phyloP scores from a whole-genome alignment of 2,888 invertebrate species.

The Leptinotarsa rubiginosa region DNA sequence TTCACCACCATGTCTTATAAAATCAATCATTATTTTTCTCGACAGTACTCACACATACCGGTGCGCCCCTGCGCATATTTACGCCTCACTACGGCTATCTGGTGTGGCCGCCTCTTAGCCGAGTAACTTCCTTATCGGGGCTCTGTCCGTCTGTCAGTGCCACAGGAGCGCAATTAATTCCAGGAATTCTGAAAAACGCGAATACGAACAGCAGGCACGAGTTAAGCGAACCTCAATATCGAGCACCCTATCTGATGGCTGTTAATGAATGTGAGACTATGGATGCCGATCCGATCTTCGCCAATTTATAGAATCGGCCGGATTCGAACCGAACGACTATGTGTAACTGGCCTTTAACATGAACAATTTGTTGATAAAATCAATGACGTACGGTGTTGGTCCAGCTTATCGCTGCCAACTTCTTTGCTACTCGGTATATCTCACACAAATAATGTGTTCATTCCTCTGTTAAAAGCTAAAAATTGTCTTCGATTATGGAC shows the following conservation, averaged over 20 bases:
- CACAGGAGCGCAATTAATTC: constrained; percentile 53
- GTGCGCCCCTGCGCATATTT: constrained; percentile 26
- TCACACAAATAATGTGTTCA: constrained; percentile 26
- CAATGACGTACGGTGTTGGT: constrained; percentile 45
- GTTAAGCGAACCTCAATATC: constrained; percentile 51
- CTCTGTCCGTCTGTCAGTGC: constrained; percentile 35
- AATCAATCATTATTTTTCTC: not conserved
- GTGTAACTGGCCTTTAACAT: constrained; percentile 60
- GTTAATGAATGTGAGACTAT: constrained; percentile 63
- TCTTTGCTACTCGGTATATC: constrained; percentile 17
- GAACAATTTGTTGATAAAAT: constrained; percentile 60
- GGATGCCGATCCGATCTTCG: constrained; percentile 56
- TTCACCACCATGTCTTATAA: not conserved
- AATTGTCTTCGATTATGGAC: too few species aligned
- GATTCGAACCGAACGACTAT: constrained; percentile 46
- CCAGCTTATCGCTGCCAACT: constrained; percentile 19
- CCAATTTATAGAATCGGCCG: constrained; percentile 61
- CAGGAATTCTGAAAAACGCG: constrained; percentile 53
- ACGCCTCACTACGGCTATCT: constrained; percentile 44
- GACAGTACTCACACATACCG: not conserved
- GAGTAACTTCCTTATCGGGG: constrained; percentile 32
- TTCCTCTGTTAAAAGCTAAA: not conserved
- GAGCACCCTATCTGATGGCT: constrained; percentile 59
- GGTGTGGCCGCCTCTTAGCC: constrained; percentile 20
- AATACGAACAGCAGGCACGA: constrained; percentile 35